Base-by-base conservation (phyloP, 2,113 vertebrate genomes). In the Labeo catla region DNA sequence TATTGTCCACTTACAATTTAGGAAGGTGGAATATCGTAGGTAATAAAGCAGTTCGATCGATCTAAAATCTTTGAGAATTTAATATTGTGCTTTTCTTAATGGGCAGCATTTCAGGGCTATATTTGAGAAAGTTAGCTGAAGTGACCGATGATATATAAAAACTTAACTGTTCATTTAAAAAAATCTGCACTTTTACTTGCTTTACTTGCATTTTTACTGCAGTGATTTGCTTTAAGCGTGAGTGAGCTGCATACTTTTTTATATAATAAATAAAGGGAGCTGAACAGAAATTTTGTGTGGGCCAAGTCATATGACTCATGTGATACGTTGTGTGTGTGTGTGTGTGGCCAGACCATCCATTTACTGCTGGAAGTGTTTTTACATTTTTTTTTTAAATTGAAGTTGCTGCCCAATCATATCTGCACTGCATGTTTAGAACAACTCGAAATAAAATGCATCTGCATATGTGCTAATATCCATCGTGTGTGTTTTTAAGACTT, bases 251-350 rank as follows among this genome's bases (percentile, higher is more conserved):
- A 65, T 85, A 81, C 23, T 72, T 85, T 76, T 45, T 52, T 70
- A 50, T 23, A 76, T 50, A 61, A 54, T 47, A 86, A 70, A 68
- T 77, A 54, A 54, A 77, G 47, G 50, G 36, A 74, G 76, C 80
- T 82, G 47, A 80, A 73, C 50, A 78, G 59, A 47, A 65, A 61
- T 57, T 86, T 45, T 28, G 80, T 66, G 81, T 73, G 28, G 57
- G 68, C 36, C 70, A 70, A 81, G 88, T 84, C 88, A 87, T 84
- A 76, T 84, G 86, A 76, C 76, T 89, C 82, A 84, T 81, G 82
- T 80, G 82, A 84, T 50, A 5, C 15, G 21, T 43, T 81, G 50
- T 77, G 50, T 73, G n/a, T 80, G 81, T 72, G 39, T 39, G 65
- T 66, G 77, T 63, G 65, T 73, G 45, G 12, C 66, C 28, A 54